Percentiles rank a stretch among this genome's conserved stretches.
These are phyloP conservation scores for Aphaenogaster ashmeadi DNA, from an alignment of 1,140 invertebrate genomes.

Conservation along the genomic window DNA sequence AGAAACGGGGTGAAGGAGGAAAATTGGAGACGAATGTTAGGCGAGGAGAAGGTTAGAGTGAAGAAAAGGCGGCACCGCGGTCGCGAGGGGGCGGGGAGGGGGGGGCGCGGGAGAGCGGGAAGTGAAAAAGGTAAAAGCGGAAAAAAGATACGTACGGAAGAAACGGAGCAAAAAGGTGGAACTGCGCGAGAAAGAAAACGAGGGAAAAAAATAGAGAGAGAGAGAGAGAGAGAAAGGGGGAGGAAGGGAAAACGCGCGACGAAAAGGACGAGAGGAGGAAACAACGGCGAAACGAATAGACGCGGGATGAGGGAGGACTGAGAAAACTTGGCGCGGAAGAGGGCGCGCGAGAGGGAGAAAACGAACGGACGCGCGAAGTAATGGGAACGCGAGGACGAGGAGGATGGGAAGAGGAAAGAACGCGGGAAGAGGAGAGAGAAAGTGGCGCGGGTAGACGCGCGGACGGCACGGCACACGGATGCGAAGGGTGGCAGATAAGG, in stretches of 20 bases:
- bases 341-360: not conserved
- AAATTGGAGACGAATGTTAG: constrained; percentile 41
- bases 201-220: not conserved
- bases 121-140: constrained; percentile 5
- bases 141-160: not conserved
- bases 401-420: constrained; percentile 17
- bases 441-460: constrained; percentile 21
- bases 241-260: not conserved
- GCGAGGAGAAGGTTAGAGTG: not conserved
- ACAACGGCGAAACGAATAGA: constrained; percentile 30
- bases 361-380: constrained; percentile 23
- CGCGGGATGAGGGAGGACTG: not conserved
- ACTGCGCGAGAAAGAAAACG: not conserved
- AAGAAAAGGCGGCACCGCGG: not conserved
- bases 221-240: not conserved
- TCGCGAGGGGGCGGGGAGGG: not conserved
- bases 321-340: constrained; percentile 18
- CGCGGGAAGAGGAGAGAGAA: constrained; percentile 19
- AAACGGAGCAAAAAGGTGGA: not conserved
- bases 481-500: constrained; percentile 19
- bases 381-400: not conserved
- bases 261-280: not conserved
- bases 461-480: not conserved
- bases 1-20: constrained; percentile 7
- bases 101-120: not conserved